phyloP scores from a whole-genome alignment of 2,888 invertebrate genomes.

The Hypomecis punctinalis region DNA sequence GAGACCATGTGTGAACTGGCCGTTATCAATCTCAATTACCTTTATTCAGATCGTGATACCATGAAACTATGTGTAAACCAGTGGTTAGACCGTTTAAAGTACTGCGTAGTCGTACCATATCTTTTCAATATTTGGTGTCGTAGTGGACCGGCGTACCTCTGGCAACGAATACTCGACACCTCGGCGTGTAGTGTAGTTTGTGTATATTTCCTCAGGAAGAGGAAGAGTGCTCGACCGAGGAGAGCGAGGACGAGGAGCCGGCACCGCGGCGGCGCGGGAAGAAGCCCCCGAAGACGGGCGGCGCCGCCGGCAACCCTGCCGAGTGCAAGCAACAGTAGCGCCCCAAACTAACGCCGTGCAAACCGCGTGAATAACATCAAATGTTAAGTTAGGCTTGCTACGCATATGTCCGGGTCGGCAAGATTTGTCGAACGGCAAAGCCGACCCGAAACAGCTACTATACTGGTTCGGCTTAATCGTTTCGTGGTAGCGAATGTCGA shows the following conservation, averaged over 20 bases:
- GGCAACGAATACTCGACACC: neutral
- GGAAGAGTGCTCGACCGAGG: constrained; percentile 84
- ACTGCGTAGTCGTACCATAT: too few relatives aligned
- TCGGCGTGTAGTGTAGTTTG: constrained; percentile 10
- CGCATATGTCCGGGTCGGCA: too few relatives aligned
- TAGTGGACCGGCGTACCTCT: neutral
- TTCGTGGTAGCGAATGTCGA: too few relatives aligned
- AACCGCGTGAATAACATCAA: constrained; percentile 17
- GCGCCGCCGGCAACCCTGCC: constrained; percentile 76
- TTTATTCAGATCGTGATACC: too few relatives aligned
- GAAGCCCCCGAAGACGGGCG: constrained; percentile 58
- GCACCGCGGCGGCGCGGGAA: constrained; percentile 72
- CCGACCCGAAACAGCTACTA: too few relatives aligned
- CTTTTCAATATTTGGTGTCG: too few relatives aligned
- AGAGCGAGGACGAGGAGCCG: constrained; percentile 85
- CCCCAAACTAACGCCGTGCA: constrained; percentile 27
- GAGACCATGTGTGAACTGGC: too few relatives aligned
- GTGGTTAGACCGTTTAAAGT: too few relatives aligned
- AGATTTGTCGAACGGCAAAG: too few relatives aligned
- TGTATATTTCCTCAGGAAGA: constrained; percentile 66
- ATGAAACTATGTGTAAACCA: too few relatives aligned
- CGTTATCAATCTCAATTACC: too few relatives aligned
- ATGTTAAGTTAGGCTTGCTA: constrained; percentile 26
- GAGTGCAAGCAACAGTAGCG: constrained; percentile 91
- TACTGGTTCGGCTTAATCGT: too few relatives aligned